Conservation (phyloP, 2,113 vertebrate genomes). For the Sprattus sprattus region DNA sequence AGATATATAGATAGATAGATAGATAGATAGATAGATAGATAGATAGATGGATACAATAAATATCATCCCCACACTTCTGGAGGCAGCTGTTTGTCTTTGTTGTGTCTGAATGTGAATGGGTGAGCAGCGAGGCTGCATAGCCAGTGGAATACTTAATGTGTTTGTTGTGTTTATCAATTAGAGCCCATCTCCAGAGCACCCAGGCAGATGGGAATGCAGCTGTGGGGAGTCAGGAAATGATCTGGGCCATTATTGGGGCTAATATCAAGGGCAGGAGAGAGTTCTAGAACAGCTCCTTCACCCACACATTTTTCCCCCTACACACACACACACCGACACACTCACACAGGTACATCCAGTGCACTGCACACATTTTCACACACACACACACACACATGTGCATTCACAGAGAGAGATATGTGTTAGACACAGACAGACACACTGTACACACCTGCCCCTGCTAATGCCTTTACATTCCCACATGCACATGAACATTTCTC, state of each 20-base stretch:
- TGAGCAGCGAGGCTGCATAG: not conserved
- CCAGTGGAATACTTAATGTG: constrained; percentile 53
- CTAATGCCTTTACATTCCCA: not conserved
- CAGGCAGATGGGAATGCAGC: constrained; percentile 64
- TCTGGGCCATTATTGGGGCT: constrained; percentile 54
- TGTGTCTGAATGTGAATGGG: constrained; percentile 44
- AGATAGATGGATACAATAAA: constrained; percentile 31
- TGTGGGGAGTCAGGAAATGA: constrained; percentile 55
- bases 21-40: not conserved
- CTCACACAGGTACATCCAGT: not conserved
- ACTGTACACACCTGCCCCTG: not conserved
- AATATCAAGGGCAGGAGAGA: constrained; percentile 46
- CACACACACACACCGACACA: not conserved
- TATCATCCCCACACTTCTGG: not conserved
- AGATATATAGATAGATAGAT: not conserved
- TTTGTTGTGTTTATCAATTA: constrained; percentile 64
- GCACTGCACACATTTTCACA: not conserved
- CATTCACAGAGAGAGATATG: too few relatives aligned
- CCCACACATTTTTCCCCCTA: not conserved
- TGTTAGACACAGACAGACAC: too few relatives aligned
- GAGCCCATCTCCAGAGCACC: constrained; percentile 43
- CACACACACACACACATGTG: constrained; percentile 14
- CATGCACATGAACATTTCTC: not conserved
- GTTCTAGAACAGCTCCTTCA: not conserved
- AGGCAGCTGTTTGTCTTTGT: constrained; percentile 22